Conservation (phyloP, 2,888 invertebrate genomes). For the Cotesia congregata region DNA sequence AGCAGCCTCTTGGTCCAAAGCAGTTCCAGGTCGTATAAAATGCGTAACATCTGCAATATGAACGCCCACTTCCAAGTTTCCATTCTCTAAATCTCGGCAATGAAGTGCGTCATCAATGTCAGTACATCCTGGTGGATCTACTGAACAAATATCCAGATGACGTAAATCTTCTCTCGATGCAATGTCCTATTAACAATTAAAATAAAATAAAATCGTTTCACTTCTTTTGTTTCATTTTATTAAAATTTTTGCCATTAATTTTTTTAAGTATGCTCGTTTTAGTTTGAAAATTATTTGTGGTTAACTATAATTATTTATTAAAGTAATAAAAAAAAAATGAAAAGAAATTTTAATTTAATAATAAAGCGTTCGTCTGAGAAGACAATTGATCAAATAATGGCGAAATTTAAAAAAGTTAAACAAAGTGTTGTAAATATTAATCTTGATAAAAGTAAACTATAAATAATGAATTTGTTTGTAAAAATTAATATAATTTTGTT, state of each 20-base stretch:
- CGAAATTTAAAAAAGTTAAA: constrained; percentile 50
- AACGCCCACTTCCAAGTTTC: constrained; percentile 90
- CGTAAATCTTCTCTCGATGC: constrained; percentile 87
- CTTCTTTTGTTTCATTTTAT: constrained; percentile 36
- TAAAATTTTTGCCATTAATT: neutral
- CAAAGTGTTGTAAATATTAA: constrained; percentile 33
- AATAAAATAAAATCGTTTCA: constrained; percentile 7
- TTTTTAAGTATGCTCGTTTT: constrained; percentile 2
- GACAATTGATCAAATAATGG: constrained; percentile 44
- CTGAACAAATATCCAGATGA: constrained; percentile 89
- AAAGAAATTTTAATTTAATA: constrained; percentile 39
- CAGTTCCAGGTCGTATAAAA: constrained; percentile 93
- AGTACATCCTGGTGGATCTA: constrained; percentile 98
- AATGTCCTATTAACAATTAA: constrained; percentile 75
- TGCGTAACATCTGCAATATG: constrained; percentile 99
- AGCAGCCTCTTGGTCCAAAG: constrained; percentile 93
- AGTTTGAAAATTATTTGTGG: neutral
- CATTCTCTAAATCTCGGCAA: constrained; percentile 81
- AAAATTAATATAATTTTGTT: constrained; percentile 23
- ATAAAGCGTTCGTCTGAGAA: constrained; percentile 40
- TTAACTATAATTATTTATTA: neutral
- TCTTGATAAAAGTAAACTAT: neutral
- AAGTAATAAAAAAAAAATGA: constrained; percentile 39
- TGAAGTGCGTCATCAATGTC: constrained; percentile 99
- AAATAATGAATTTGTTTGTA: constrained; percentile 14